Conservation (phyloP, 2,888 invertebrate genomes). For the Bugulina stolonifera region DNA sequence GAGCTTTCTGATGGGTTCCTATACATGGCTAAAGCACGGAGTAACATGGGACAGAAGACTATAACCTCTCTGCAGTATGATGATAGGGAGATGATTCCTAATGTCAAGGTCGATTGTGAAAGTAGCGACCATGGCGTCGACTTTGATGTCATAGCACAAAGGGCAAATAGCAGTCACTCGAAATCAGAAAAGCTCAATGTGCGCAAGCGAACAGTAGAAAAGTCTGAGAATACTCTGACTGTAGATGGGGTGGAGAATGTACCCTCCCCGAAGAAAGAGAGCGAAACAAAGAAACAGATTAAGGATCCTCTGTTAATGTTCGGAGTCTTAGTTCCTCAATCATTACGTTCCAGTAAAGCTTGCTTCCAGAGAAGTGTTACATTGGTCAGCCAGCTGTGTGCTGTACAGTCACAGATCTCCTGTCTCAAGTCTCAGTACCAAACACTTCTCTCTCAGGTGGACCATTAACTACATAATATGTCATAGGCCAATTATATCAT, state of each 20-base stretch:
- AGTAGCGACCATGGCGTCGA: neutral
- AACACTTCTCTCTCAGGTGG: neutral
- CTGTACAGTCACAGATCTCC: neutral
- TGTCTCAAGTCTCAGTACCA: neutral
- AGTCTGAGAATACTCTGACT: neutral
- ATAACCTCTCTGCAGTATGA: slow-evolving; percentile 21
- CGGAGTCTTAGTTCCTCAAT: slow-evolving; percentile 21
- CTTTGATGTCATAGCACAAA: neutral
- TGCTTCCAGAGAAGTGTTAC: slow-evolving; percentile 11
- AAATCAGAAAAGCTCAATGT: neutral
- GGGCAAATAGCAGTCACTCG: neutral
- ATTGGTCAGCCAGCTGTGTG: neutral
- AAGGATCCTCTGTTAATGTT: slow-evolving; percentile 25
- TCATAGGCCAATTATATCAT: too few relatives aligned
- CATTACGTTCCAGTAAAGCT: neutral
- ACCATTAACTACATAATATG: too few relatives aligned
- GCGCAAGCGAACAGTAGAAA: neutral
- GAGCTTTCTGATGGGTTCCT: slow-evolving; percentile 20
- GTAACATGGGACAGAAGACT: slow-evolving; percentile 23
- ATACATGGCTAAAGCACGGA: slow-evolving; percentile 26
- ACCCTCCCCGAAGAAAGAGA: neutral
- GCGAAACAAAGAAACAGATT: neutral
- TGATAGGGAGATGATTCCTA: slow-evolving; percentile 12
- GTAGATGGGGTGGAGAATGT: neutral
- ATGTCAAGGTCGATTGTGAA: neutral